A percentile compares a stretch with the other conserved stretches of the same genome.
These are phyloP conservation scores for Tinea semifulvella DNA, from an alignment of 2,888 invertebrate genomes.

Conservation along the genomic window DNA sequence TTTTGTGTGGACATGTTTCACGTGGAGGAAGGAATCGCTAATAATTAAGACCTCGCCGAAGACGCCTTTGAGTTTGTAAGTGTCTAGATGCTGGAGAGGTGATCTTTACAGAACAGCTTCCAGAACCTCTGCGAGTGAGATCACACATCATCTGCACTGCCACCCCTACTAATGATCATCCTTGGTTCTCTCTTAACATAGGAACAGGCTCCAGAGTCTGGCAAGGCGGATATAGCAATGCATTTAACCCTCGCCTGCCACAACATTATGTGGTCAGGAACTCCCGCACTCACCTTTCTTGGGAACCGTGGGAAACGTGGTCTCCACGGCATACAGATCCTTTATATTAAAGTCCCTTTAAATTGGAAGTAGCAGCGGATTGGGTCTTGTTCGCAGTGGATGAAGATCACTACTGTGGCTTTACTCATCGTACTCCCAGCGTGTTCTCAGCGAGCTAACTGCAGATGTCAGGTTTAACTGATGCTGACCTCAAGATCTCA, in stretches of 20 bases:
- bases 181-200: slow-evolving; percentile 71
- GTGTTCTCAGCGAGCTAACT: slow-evolving; percentile 47
- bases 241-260: slow-evolving; percentile 82
- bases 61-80: no score
- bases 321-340: slow-evolving; percentile 39
- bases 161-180: slow-evolving; percentile 49
- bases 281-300: slow-evolving; percentile 69
- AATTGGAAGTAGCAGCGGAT: slow-evolving; percentile 69
- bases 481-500: slow-evolving; percentile 71
- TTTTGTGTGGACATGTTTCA: no score
- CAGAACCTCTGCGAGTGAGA: slow-evolving; percentile 38
- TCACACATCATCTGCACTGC: slow-evolving; percentile 51
- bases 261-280: slow-evolving; percentile 83
- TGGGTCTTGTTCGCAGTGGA: slow-evolving; percentile 76
- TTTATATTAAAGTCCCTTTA: slow-evolving; percentile 57
- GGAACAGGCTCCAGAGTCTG: slow-evolving; percentile 40
- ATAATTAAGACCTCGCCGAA: no score
- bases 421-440: slow-evolving; percentile 64
- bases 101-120: slow-evolving; percentile 43
- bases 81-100: slow-evolving; percentile 57
- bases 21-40: no score
- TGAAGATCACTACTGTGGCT: slow-evolving; percentile 78
- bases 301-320: slow-evolving; percentile 83
- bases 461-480: slow-evolving; percentile 67
- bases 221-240: slow-evolving; percentile 58